Conservation (phyloP, 2,797 vertebrate genomes). For the Myotis pilosus region DNA sequence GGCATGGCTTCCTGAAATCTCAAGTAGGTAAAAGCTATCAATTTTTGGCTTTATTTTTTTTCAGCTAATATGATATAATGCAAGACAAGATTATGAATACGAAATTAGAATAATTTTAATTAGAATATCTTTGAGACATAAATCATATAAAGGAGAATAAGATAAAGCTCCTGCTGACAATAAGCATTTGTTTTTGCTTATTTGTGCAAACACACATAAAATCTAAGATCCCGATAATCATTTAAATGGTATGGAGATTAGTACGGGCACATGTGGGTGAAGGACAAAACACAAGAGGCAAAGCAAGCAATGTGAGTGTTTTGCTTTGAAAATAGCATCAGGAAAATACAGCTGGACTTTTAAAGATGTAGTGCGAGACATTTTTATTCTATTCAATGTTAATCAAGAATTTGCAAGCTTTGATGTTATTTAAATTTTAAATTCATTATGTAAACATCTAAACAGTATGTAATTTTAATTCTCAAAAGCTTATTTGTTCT, state of each 20-base stretch:
- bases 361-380: neutral
- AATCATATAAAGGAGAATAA: neutral
- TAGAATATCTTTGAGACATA: neutral
- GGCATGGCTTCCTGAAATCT: neutral
- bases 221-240: neutral
- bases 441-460: neutral
- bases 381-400: neutral
- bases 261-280: neutral
- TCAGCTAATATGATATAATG: neutral
- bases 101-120: neutral
- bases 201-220: neutral
- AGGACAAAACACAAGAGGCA: neutral
- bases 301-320: neutral
- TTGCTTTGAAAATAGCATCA: neutral
- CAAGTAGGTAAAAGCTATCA: neutral
- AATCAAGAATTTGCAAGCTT: neutral
- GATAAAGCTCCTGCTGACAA: neutral
- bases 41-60: neutral
- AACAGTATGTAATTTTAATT: neutral
- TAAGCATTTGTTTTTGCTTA: neutral
- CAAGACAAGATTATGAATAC: neutral
- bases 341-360: neutral
- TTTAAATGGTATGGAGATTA: neutral
- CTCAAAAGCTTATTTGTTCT: neutral
- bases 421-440: neutral